Conservation (phyloP, 1,140 invertebrate genomes). For the Formica exsecta region DNA sequence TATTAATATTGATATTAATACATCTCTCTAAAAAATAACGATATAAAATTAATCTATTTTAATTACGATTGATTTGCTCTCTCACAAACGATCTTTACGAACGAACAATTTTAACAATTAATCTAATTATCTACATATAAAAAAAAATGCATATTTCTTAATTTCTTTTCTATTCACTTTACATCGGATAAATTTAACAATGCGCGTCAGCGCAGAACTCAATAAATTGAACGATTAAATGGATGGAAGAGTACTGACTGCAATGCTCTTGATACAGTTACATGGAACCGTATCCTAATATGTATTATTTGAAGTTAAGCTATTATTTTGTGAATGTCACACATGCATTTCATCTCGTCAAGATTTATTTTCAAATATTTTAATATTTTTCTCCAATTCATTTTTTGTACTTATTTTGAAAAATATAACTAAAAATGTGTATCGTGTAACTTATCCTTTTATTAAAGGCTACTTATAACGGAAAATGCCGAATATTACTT, state of each 20-base stretch:
- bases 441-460: not conserved
- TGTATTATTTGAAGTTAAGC: not conserved
- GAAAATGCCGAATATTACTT: not conserved
- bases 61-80: not conserved
- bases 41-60: not conserved
- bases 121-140: not conserved
- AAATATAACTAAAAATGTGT: not conserved
- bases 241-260: constrained; percentile 54
- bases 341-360: not conserved
- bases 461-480: not conserved
- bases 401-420: not conserved
- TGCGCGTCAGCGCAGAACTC: constrained; percentile 21
- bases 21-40: not conserved
- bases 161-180: constrained; percentile 14
- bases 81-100: not conserved
- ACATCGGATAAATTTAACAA: constrained; percentile 27
- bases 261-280: not conserved
- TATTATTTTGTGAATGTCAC: constrained; percentile 1
- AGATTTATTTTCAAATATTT: not conserved
- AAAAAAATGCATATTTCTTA: not conserved
- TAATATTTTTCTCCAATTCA: not conserved
- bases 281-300: not conserved
- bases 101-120: not conserved
- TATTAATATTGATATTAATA: not conserved
- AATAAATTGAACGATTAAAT: constrained; percentile 54